phyloP scores from a whole-genome alignment of 2,797 vertebrate species.

The Knipowitschia caucasica region DNA sequence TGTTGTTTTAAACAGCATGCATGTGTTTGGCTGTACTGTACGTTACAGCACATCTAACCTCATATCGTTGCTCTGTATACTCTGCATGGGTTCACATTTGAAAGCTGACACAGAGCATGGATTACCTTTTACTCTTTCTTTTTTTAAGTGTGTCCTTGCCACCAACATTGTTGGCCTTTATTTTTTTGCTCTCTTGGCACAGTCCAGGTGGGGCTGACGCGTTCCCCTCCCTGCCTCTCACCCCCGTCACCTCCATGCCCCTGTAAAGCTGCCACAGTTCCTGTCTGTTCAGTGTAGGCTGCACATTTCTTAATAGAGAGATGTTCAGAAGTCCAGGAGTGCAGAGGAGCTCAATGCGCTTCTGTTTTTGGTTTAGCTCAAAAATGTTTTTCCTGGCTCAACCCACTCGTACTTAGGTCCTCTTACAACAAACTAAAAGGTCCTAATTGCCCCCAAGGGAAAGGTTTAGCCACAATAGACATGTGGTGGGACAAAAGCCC shows the following conservation, averaged over 20 bases:
- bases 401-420: conserved; percentile 88
- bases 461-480: conserved; percentile 89
- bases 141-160: conserved; percentile 55
- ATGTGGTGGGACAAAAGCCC: conserved; percentile 92
- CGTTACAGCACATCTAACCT: conserved; percentile 47
- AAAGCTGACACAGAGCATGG: conserved; percentile 54
- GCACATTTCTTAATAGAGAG: conserved; percentile 85
- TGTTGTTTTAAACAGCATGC: conserved; percentile 72
- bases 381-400: conserved; percentile 94
- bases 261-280: conserved; percentile 78
- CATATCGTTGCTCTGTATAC: conserved; percentile 45
- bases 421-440: conserved; percentile 97
- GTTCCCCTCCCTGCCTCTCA: conserved; percentile 33
- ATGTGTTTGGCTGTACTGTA: conserved; percentile 60
- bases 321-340: conserved; percentile 78
- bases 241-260: conserved; percentile 61
- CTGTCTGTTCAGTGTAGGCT: conserved; percentile 81
- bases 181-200: conserved; percentile 67
- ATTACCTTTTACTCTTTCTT: conserved; percentile 55
- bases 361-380: conserved; percentile 93
- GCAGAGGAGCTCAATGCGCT: conserved; percentile 84
- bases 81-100: conserved; percentile 49
- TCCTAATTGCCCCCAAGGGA: conserved; percentile 89
- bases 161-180: conserved; percentile 69
- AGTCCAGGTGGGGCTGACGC: conserved; percentile 45